Conservation (phyloP, 2,888 invertebrate genomes). For the Philhelius pedissequus region DNA sequence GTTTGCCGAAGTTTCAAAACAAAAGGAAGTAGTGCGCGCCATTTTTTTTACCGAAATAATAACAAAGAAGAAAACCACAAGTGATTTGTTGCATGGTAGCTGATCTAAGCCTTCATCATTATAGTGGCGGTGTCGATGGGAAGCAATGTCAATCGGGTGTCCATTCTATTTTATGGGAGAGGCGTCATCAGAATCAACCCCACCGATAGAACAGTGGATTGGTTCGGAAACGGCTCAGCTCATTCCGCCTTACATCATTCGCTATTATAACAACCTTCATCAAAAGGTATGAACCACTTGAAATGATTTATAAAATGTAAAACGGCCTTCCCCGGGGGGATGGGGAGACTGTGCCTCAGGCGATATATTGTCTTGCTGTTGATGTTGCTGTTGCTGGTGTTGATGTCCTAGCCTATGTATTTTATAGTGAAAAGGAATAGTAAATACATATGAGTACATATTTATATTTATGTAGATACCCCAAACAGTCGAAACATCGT, state of each 20-base stretch:
- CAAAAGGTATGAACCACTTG: constrained; percentile 73
- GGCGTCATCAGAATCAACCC: constrained; percentile 65
- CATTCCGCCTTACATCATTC: constrained; percentile 83
- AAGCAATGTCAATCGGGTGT: constrained; percentile 39
- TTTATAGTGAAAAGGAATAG: constrained; percentile 29
- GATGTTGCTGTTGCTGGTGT: constrained; percentile 31
- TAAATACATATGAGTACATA: constrained; percentile 23
- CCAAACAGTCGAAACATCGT: neutral
- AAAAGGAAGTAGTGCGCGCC: constrained; percentile 23
- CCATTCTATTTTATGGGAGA: constrained; percentile 70
- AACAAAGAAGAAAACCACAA: neutral
- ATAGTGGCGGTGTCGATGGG: constrained; percentile 30
- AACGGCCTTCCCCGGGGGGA: constrained; percentile 25
- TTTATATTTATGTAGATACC: too few species aligned
- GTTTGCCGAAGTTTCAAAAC: constrained; percentile 12
- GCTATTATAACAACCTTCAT: constrained; percentile 82
- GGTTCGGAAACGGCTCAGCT: constrained; percentile 84
- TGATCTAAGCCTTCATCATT: neutral
- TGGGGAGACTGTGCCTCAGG: neutral
- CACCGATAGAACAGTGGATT: constrained; percentile 80
- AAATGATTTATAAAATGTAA: neutral
- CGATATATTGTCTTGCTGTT: constrained; percentile 17
- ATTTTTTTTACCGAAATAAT: neutral
- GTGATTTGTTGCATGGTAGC: constrained; percentile 27
- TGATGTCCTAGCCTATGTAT: constrained; percentile 21